These are phyloP conservation scores for Xenopus tropicalis DNA, from an alignment of 2,113 vertebrate species.

Conservation along the genomic window UCB_Xtro_10.0 CM004447.2:11867001-11867500, in stretches of 20 bases:
- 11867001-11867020: constrained; percentile 48
- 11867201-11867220: constrained; percentile 58
- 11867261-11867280: constrained; percentile 74
- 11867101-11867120: constrained; percentile 55
- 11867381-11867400: constrained; percentile 81
- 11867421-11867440: constrained; percentile 77
- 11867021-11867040: constrained; percentile 49
- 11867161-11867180: constrained; percentile 57
- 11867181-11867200: constrained; percentile 58
- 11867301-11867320: constrained; percentile 83
- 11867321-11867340: constrained; percentile 69
- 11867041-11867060: constrained; percentile 43
- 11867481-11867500: constrained; percentile 13
- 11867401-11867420: constrained; percentile 78
- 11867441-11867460: constrained; percentile 61
- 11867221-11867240: constrained; percentile 61
- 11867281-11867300: constrained; percentile 70
- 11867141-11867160: constrained; percentile 66
- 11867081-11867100: constrained; percentile 59
- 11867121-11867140: constrained; percentile 63
- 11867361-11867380: constrained; percentile 72
- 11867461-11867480: constrained; percentile 42
- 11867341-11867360: constrained; percentile 83
- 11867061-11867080: constrained; percentile 47
- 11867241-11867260: constrained; percentile 55